phyloP scores from a whole-genome alignment of 1,140 invertebrate species.

The Gryon sp. region DNA sequence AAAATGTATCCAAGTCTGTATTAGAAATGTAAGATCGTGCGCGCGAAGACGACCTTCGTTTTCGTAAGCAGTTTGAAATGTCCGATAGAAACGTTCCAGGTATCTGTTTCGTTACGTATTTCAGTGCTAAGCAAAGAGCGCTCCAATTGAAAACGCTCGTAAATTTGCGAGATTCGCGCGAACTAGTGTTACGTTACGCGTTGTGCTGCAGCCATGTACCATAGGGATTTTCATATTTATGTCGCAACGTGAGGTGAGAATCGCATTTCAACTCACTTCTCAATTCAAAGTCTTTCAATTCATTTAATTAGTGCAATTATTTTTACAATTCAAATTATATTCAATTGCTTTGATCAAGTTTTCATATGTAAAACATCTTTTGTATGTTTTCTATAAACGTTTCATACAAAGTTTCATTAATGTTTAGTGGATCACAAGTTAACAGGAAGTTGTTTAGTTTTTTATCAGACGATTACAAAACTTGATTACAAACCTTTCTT shows the following conservation, averaged over 20 bases:
- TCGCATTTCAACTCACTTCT: too few species aligned
- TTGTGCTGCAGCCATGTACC: constrained; percentile 3
- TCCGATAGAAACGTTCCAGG: constrained; percentile 47
- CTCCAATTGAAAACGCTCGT: constrained; percentile 22
- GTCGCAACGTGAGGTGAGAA: constrained; percentile 6
- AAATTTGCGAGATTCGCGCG: constrained; percentile 11
- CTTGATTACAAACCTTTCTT: too few species aligned
- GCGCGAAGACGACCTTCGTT: constrained; percentile 43
- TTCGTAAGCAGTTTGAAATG: constrained; percentile 52
- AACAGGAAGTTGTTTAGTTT: too few species aligned
- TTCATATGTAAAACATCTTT: too few species aligned
- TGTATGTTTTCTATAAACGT: too few species aligned
- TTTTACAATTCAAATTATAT: too few species aligned
- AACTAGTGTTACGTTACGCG: not conserved
- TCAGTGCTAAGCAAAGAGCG: constrained; percentile 14
- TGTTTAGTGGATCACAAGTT: too few species aligned
- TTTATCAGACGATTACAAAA: too few species aligned
- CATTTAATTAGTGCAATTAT: too few species aligned
- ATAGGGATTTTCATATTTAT: constrained; percentile 1
- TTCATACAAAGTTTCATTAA: too few species aligned
- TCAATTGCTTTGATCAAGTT: too few species aligned
- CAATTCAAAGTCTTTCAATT: too few species aligned
- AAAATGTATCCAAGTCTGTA: constrained; percentile 49
- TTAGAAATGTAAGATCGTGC: constrained; percentile 36
- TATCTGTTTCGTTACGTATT: constrained; percentile 33